A percentile compares a stretch with the other conserved stretches of the same genome.
Conservation (phyloP, 2,888 invertebrate genomes). For the Andrena camellia region DNA sequence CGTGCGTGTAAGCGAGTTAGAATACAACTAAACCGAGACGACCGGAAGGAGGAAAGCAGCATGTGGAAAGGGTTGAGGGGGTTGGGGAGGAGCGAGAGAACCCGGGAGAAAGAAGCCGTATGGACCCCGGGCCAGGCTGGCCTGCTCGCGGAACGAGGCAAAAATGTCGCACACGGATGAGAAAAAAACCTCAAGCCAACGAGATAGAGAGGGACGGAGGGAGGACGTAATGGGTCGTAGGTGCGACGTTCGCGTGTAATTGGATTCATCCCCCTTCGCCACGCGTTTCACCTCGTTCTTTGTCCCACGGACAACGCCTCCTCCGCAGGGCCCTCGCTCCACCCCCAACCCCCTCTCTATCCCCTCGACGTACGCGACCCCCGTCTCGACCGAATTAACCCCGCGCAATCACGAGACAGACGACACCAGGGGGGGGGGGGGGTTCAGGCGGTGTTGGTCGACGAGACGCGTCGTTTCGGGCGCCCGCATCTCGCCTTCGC, state of each 20-base stretch:
- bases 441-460: constrained; percentile 26
- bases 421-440: constrained; percentile 49
- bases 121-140: constrained; percentile 65
- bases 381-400: constrained; percentile 75
- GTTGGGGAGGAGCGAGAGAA: constrained; percentile 27
- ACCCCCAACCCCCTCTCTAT: background rate
- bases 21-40: constrained; percentile 57
- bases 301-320: constrained; percentile 40
- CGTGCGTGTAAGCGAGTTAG: constrained; percentile 71
- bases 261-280: constrained; percentile 80
- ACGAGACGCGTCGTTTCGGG: constrained; percentile 36
- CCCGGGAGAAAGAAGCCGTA: constrained; percentile 57
- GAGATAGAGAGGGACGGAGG: constrained; percentile 43
- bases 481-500: constrained; percentile 63
- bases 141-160: constrained; percentile 38
- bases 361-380: constrained; percentile 1
- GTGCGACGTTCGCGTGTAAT: constrained; percentile 82
- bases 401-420: constrained; percentile 72
- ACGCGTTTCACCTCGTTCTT: constrained; percentile 68
- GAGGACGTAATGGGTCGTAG: constrained; percentile 79
- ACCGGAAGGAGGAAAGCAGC: constrained; percentile 51
- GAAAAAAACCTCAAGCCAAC: constrained; percentile 28
- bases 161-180: constrained; percentile 27
- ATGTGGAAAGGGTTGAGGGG: constrained; percentile 14
- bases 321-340: no score